A percentile compares a stretch with the other conserved stretches of the same genome.
Conservation (phyloP, 2,797 vertebrate species). For the Chelmon rostratus region DNA sequence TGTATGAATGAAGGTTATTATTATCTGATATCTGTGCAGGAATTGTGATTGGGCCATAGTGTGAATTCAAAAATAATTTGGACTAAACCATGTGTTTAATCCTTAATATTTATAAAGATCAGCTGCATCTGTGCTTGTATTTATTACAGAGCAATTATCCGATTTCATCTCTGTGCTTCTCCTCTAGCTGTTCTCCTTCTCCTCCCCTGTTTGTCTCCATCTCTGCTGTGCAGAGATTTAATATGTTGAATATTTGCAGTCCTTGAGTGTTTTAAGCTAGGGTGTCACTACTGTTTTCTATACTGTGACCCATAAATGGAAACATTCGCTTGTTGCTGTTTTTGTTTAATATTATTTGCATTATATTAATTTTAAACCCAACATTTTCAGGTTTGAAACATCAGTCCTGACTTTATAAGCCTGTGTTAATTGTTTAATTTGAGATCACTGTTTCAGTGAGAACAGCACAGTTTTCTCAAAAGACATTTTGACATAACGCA, state of each 20-base stretch:
- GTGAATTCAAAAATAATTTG: slow-evolving; percentile 10
- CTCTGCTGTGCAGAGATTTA: slow-evolving; percentile 80
- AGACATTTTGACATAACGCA: background rate
- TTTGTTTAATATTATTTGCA: slow-evolving; percentile 24
- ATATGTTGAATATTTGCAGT: slow-evolving; percentile 46
- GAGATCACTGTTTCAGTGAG: background rate
- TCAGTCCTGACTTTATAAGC: background rate
- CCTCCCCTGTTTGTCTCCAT: slow-evolving; percentile 16
- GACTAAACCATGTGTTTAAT: slow-evolving; percentile 26
- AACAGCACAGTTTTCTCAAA: too few relatives aligned
- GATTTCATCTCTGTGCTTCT: background rate
- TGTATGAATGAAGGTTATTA: too few relatives aligned
- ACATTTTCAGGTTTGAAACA: background rate
- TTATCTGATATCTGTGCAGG: too few relatives aligned
- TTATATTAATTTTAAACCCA: background rate
- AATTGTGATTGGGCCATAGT: too few relatives aligned
- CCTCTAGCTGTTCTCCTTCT: background rate
- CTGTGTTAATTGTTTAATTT: background rate
- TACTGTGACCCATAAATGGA: slow-evolving; percentile 73
- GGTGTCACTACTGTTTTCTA: slow-evolving; percentile 62
- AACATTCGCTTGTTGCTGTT: slow-evolving; percentile 17
- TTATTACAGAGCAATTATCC: slow-evolving; percentile 34
- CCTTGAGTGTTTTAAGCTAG: slow-evolving; percentile 43
- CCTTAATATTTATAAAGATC: slow-evolving; percentile 1
- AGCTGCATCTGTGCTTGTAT: slow-evolving; percentile 8